A percentile compares a stretch with the other conserved stretches of the same genome.
phyloP scores from a whole-genome alignment of 2,888 invertebrate species.

The Siphlonurus alternatus region DNA sequence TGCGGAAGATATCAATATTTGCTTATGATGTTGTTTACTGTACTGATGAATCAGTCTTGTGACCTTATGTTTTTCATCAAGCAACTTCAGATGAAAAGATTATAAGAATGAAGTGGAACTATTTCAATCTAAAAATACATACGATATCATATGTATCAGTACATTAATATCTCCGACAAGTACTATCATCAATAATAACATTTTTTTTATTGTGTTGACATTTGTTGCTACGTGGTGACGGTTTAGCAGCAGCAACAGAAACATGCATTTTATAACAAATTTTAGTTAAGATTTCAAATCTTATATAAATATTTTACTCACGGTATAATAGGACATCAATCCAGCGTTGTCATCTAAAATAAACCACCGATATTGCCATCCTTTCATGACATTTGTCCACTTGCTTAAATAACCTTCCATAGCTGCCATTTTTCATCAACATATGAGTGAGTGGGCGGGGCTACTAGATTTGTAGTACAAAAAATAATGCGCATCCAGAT shows the following conservation, averaged over 20 bases:
- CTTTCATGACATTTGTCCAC: slow-evolving; percentile 97
- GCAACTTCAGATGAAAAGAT: too few relatives aligned
- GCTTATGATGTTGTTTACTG: too few relatives aligned
- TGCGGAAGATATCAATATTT: too few relatives aligned
- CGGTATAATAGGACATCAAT: slow-evolving; percentile 92
- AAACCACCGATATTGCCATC: slow-evolving; percentile 99
- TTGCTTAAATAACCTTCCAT: slow-evolving; percentile 92
- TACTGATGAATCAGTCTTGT: too few relatives aligned
- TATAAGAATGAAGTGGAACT: too few relatives aligned
- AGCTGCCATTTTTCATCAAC: slow-evolving; percentile 28
- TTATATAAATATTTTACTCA: slow-evolving; percentile 33
- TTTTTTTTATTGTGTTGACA: not conserved
- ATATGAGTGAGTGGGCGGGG: not conserved
- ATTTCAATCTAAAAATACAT: too few relatives aligned
- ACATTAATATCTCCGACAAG: not conserved
- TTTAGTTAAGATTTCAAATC: too few relatives aligned
- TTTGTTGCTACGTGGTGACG: not conserved
- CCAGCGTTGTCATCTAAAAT: slow-evolving; percentile 95
- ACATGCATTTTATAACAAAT: too few relatives aligned
- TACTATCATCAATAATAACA: not conserved
- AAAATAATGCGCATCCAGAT: not conserved
- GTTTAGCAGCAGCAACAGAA: too few relatives aligned
- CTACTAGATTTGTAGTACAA: not conserved
- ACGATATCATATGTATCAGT: too few relatives aligned
- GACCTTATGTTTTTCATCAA: too few relatives aligned